These are phyloP conservation scores for Centruroides sculpturatus DNA, from an alignment of 1,140 invertebrate species.

Conservation along the genomic window DNA sequence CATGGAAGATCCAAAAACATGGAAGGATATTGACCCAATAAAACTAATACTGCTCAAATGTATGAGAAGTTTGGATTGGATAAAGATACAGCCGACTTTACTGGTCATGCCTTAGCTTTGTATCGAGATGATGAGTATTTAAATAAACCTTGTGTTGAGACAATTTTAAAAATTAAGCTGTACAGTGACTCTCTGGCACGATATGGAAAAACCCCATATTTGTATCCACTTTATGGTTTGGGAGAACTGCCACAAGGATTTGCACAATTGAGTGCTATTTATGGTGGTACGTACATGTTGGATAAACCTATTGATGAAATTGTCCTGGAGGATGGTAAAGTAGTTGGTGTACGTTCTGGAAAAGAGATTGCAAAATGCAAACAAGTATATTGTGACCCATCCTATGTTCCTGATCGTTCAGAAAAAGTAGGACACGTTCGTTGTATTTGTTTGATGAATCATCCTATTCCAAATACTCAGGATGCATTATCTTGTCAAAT, in stretches of 20 bases:
- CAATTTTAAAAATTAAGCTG: constrained; percentile 81
- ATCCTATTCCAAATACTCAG: no score
- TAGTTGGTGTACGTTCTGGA: constrained; percentile 85
- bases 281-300: constrained; percentile 99
- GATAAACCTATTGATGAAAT: constrained; percentile 97
- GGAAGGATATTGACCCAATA: constrained; percentile 83
- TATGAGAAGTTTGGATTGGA: constrained; percentile 95
- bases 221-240: constrained; percentile 98
- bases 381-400: constrained; percentile 98
- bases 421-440: constrained; percentile 39
- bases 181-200: constrained; percentile 94
- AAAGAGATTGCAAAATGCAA: constrained; percentile 87
- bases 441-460: no score
- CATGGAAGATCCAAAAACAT: constrained; percentile 79
- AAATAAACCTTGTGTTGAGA: constrained; percentile 54
- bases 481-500: no score
- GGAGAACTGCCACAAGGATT: constrained; percentile 93
- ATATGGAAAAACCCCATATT: constrained; percentile 97
- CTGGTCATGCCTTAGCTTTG: constrained; percentile 92
- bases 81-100: constrained; percentile 95
- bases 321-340: constrained; percentile 74
- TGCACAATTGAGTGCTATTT: constrained; percentile 90
- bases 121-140: constrained; percentile 67
- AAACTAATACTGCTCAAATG: constrained; percentile 64
- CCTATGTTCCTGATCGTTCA: constrained; percentile 77